Base-by-base conservation (phyloP, 2,797 vertebrate species). In the Hyperoplus immaculatus region DNA sequence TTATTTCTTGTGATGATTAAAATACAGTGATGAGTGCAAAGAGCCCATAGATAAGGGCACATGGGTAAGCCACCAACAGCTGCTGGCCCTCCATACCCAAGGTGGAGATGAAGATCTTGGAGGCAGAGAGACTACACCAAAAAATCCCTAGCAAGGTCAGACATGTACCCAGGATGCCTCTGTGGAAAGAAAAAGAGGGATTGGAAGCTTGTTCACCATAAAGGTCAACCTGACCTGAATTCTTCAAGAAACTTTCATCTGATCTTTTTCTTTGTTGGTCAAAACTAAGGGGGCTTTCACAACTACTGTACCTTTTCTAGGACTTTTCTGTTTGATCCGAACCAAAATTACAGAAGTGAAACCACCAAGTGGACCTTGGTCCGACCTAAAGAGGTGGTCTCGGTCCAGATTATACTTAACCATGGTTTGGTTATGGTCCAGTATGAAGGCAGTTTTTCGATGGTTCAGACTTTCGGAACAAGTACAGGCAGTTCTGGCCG, bases 61-160 rank as follows among this genome's bases (percentile, higher is more conserved):
- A 98, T 14, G 97, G 97, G 69, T 98, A 98, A 0, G 97, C 97
- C 62, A 98, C 97, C 69, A 99, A 88, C 62, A 98, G 95, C 82
- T 99, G 97, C 67, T 98, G 97, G 75, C 96, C 96, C 36, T 98
- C 96, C 97, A 98, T 98, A 43, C 95, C 95, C 92, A 98, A 92
- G 66, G 97, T 97, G 77, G 97, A 98, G 90, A 96, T 99, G 86
- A 98, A 97, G 94, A 98, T 97, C 93, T 98, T 98, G 75, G 97
- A 98, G 68, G 97, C 97, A 0, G 97, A 99, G 78, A 97, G 95
- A 69, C 97, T 97, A 90, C 97, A 98, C 97, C 97, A 98, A 81
- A 96, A 95, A 69, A 98, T 97, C 80, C 96, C 94, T 18, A 93
- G 83, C 69, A 95, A 89, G 1, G 96, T 95, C 74, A 98, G 92